phyloP scores from a whole-genome alignment of 2,113 vertebrate species.

The Lipophrys pholis region DNA sequence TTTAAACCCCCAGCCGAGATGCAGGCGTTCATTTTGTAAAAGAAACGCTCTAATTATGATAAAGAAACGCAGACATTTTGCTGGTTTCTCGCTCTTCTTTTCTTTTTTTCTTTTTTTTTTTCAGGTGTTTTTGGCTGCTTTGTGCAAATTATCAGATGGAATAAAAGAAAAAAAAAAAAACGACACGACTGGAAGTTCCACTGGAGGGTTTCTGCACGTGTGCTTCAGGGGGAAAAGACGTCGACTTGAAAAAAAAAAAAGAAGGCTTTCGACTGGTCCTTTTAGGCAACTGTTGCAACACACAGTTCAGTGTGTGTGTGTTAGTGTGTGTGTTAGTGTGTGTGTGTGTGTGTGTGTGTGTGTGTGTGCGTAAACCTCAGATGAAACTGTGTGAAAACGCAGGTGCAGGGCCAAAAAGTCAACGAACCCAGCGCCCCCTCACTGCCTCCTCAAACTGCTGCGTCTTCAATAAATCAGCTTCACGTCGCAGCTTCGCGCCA shows the following conservation, averaged over 20 bases:
- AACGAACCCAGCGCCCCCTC: conserved; percentile 53
- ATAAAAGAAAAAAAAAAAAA: conserved; percentile 13
- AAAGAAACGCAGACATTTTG: no score
- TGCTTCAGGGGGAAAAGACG: conserved; percentile 23
- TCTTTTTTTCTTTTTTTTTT: no score
- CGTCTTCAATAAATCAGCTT: conserved; percentile 44
- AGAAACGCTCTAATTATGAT: background rate
- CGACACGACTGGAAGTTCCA: conserved; percentile 55
- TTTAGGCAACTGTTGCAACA: conserved; percentile 76
- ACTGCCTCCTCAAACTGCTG: conserved; percentile 26
- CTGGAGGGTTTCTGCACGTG: conserved; percentile 36
- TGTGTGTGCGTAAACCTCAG: conserved; percentile 29
- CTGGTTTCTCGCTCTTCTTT: no score
- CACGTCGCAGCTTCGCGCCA: background rate
- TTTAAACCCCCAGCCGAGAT: background rate
- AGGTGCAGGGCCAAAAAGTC: conserved; percentile 68
- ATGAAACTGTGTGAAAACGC: conserved; percentile 56
- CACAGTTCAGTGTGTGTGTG: conserved; percentile 18
- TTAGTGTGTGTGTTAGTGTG: no score
- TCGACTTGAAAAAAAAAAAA: conserved; percentile 47
- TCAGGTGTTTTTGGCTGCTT: no score
- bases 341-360: background rate
- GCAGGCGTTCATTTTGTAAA: conserved; percentile 7
- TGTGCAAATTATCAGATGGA: conserved; percentile 7
- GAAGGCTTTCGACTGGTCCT: conserved; percentile 53